Conservation (phyloP, 2,797 vertebrate species). For the Ctenopoma multispine region DNA sequence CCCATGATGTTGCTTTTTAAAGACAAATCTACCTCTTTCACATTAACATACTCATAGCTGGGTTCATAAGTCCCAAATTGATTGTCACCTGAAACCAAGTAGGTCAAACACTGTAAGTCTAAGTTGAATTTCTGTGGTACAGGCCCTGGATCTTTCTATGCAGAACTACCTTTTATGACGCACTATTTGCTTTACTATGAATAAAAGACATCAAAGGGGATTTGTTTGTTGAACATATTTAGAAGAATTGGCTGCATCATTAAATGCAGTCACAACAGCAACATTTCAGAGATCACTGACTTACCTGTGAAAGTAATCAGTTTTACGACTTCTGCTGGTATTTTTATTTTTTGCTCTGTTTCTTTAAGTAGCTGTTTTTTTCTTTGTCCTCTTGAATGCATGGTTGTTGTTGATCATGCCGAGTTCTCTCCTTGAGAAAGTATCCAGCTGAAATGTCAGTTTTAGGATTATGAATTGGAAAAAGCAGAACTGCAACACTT, state of each 20-base stretch:
- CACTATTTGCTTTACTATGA: too few relatives aligned
- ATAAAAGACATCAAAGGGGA: too few relatives aligned
- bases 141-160: too few relatives aligned
- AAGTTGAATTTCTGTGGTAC: background rate
- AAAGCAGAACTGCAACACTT: conserved; percentile 20
- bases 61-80: background rate
- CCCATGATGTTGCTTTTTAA: background rate
- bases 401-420: conserved; percentile 10
- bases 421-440: conserved; percentile 6
- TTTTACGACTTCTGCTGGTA: background rate
- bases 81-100: background rate
- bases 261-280: background rate
- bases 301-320: background rate
- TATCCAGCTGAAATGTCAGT: conserved; percentile 5
- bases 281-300: background rate
- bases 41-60: background rate
- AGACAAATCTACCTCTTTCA: background rate
- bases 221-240: background rate
- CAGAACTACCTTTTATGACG: too few relatives aligned
- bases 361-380: background rate
- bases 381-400: background rate
- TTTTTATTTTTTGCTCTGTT: background rate
- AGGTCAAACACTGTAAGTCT: background rate
- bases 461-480: conserved; percentile 13
- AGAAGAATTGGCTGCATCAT: background rate